A percentile compares a stretch with the other conserved stretches of the same genome.
phyloP scores from a whole-genome alignment of 2,888 invertebrate genomes.

The Thereva unica region DNA sequence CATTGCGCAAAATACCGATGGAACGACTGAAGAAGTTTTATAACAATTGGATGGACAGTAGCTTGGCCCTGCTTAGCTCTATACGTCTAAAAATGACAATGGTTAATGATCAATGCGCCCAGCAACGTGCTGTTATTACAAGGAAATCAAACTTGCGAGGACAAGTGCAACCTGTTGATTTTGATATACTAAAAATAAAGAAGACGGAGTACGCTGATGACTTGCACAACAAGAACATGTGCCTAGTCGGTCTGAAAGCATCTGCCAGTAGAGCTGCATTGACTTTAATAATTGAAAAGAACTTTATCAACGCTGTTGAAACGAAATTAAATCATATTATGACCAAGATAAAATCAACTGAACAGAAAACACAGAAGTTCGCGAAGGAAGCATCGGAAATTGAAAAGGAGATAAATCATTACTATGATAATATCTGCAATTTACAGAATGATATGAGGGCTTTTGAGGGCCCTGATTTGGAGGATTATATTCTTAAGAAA shows the following conservation, averaged over 20 bases:
- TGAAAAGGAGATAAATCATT: conserved; percentile 54
- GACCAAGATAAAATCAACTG: conserved; percentile 51
- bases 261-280: conserved; percentile 61
- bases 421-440: conserved; percentile 51
- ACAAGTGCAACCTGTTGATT: conserved; percentile 62
- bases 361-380: background rate
- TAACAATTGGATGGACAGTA: conserved; percentile 62
- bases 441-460: conserved; percentile 54
- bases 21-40: conserved; percentile 60
- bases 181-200: conserved; percentile 63
- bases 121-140: conserved; percentile 51
- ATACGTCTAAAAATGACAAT: conserved; percentile 61
- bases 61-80: conserved; percentile 60
- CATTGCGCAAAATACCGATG: conserved; percentile 52
- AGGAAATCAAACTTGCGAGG: conserved; percentile 62
- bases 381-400: background rate
- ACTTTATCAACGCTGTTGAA: conserved; percentile 55
- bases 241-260: conserved; percentile 61
- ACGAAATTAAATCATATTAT: conserved; percentile 55
- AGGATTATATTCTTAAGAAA: conserved; percentile 61
- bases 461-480: conserved; percentile 60
- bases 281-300: conserved; percentile 60
- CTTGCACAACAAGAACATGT: conserved; percentile 61
- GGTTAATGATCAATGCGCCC: conserved; percentile 58
- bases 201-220: conserved; percentile 55